Evolutionary conservation across 2,797 vertebrate genomes (phyloP).

Genomic region (Pseudomugil gertrudae): DNA sequence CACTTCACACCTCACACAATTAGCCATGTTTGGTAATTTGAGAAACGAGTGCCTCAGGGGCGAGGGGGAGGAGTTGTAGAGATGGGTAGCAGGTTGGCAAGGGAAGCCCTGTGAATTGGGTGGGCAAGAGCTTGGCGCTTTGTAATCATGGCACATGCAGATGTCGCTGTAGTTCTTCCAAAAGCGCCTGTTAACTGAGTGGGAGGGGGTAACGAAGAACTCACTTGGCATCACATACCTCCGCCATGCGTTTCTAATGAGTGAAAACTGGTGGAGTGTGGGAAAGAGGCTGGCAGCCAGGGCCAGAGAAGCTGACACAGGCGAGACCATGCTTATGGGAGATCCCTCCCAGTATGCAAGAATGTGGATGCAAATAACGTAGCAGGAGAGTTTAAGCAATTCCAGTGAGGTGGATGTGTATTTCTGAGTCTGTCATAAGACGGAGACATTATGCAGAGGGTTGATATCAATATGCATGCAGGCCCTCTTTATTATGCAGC

Average conservation of each 20-base stretch:
- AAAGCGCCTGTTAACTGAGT: conserved; percentile 85
- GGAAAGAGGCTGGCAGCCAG: conserved; percentile 63
- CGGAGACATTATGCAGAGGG: conserved; percentile 88
- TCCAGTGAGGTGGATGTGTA: conserved; percentile 61
- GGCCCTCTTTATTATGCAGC: conserved; percentile 79
- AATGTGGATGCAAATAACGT: conserved; percentile 87
- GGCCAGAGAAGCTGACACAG: conserved; percentile 54
- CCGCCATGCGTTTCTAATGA: conserved; percentile 71
- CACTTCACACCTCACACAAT: conserved; percentile 89
- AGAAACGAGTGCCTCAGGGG: conserved; percentile 78
- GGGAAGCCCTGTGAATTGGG: conserved; percentile 68
- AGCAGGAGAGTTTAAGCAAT: conserved; percentile 71
- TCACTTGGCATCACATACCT: conserved; percentile 84
- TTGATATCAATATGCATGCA: conserved; percentile 88
- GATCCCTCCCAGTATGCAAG: conserved; percentile 79
- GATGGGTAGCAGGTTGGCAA: conserved; percentile 68
- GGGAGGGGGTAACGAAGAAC: conserved; percentile 82
- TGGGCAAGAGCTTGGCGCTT: conserved; percentile 83
- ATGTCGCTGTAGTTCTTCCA: conserved; percentile 99
- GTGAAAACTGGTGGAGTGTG: conserved; percentile 54
- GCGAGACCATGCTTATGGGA: conserved; percentile 51
- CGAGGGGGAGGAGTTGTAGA: conserved; percentile 59
- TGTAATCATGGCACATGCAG: conserved; percentile 94
- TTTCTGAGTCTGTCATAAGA: conserved; percentile 80
- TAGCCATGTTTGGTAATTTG: conserved; percentile 86